Evolutionary conservation across 2,113 vertebrate genomes (phyloP), one percentile per base, ranked within the genome.

Genomic region (Lamprologus sp.): DNA sequence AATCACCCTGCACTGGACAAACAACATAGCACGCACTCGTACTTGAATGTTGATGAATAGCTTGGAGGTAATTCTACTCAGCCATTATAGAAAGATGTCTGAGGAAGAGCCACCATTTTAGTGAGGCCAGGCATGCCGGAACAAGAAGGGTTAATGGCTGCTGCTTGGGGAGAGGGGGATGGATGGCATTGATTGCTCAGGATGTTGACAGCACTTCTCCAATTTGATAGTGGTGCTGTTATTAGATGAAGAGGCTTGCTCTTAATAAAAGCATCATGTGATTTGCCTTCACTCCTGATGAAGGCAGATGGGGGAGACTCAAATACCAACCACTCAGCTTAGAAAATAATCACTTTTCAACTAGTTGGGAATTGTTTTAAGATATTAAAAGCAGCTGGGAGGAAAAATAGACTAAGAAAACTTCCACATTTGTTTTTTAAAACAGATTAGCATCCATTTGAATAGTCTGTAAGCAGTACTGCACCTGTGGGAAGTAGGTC

Each of bases 201-300:
- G 95, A 96, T 95, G 95, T 94, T 95, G 95, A 96, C 95, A 95
- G 93, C 94, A 95, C 92, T 95, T 94, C 86, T 95, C 91, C 95
- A 95, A 94, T 95, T 94, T 95, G 90, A 94, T 94, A 93, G 93
- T 84, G 87, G 88, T 79, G 92, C 91, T 70, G 87, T 94, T 95
- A 95, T 94, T 93, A 93, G 92, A 95, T 94, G 90, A 92, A 94
- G 95, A 92, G 86, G 91, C 92, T 87, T 35, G 60, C 88, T 93
- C 81, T 90, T 90, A 94, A 95, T 94, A 91, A 91, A 94, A 86
- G 85, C 89, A 63, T 90, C 91, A 90, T 90, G 89, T 87, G 85
- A 93, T 90, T 86, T 89, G 45, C 49, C 28, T 60, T 86, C 37
- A 63, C 79, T 54, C 79, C 45, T 81, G 12, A 13, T 73, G 13